A percentile compares a stretch with the other conserved stretches of the same genome.
Conservation (phyloP, 2,113 vertebrate species). For the Pteropus alecto region DNA sequence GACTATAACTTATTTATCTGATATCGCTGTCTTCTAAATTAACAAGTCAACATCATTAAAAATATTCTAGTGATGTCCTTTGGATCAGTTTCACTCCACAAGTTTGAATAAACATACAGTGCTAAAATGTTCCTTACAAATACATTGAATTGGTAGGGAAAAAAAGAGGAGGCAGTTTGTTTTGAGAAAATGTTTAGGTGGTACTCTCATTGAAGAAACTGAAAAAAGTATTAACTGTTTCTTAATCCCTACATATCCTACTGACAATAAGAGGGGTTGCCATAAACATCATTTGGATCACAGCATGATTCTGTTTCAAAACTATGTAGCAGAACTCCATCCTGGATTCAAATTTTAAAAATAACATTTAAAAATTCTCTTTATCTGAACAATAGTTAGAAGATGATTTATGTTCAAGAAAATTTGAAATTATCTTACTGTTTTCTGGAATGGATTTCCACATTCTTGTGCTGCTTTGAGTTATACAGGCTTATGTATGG, state of each 20-base stretch:
- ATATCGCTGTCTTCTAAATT: not conserved
- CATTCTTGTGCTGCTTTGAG: not conserved
- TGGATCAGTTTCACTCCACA: not conserved
- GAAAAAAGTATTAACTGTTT: not conserved
- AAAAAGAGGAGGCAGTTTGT: not conserved
- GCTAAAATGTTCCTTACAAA: not conserved
- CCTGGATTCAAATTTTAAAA: not conserved
- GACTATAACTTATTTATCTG: not conserved
- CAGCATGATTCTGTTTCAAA: not conserved
- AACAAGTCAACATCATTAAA: not conserved
- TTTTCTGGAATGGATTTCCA: not conserved
- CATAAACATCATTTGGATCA: not conserved
- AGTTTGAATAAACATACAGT: not conserved
- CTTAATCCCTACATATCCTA: not conserved
- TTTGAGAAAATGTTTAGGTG: slow-evolving; percentile 27
- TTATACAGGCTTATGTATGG: not conserved
- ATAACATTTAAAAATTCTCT: not conserved
- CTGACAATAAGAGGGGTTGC: not conserved
- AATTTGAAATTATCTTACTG: not conserved
- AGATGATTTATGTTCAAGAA: not conserved
- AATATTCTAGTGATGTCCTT: not conserved
- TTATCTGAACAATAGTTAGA: not conserved
- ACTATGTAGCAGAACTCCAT: not conserved
- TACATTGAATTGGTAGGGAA: slow-evolving; percentile 19
- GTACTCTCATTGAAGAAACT: not conserved